Base-by-base conservation (phyloP, 2,797 vertebrate species). In the Sparidentex hasta region DNA sequence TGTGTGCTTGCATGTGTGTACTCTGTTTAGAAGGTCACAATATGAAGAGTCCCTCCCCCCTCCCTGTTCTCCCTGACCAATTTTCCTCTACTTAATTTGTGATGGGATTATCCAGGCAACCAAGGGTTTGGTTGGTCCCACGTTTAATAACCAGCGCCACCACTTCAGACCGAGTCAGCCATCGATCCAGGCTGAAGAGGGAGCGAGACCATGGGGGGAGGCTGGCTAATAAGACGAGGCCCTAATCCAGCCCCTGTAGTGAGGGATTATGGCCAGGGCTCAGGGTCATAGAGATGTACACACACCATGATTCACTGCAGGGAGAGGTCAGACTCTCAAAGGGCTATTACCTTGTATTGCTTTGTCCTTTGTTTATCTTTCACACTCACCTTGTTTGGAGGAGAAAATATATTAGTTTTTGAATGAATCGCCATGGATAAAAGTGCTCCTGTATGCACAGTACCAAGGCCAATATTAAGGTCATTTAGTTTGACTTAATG, bases 61-160 rank as follows among this genome's bases (percentile, higher is more conserved):
- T 55, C 75, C 66, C 59, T 4, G 13, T 62, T 82, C 71, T 86
- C 87, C 85, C 82, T 64, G 44, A 85, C 74, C 85, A 87, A 91
- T 91, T 91, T 85, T 66, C 78, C 67, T 83, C 72, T 64, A 78
- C 80, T 91, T 94, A 93, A 94, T 94, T 92, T 93, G 92, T 87
- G 92, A 93, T 92, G 87, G 91, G 91, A 95, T 95, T 95, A 94
- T 90, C 90, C 71, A 21, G 27, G 83, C 68, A 58, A 65, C 86
- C 88, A 81, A 84, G 92, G 92, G 92, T 90, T 89, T 88, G 91
- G 79, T 81, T 51, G 88, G 90, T 92, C 93, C 88, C 91, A 88
- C 82, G 64, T 93, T 95, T 95, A 95, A 95, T 95, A 96, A 94
- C 93, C 82, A 51, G 79, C 79, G 48, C 80, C 43, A 82, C 87